These are phyloP conservation scores for Aporophyla lueneburgensis DNA, from an alignment of 2,888 invertebrate species.

Conservation along the genomic window DNA sequence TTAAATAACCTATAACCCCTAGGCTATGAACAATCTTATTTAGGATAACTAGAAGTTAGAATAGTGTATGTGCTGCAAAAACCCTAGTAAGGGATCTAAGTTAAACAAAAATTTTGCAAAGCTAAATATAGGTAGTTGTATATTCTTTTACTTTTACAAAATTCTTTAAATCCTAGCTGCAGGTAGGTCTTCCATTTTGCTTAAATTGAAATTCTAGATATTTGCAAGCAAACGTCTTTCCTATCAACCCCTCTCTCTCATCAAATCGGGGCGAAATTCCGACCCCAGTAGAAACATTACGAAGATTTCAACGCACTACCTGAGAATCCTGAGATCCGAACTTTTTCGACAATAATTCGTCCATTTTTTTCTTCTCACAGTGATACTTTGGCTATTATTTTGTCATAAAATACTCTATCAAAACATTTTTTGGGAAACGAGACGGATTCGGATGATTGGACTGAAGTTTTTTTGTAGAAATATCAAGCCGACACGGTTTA, in stretches of 20 bases:
- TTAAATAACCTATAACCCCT: too few species aligned
- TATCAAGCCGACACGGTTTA: slow-evolving; percentile 55
- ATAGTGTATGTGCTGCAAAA: too few species aligned
- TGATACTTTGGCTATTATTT: slow-evolving; percentile 81
- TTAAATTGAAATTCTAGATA: not conserved
- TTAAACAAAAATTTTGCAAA: too few species aligned
- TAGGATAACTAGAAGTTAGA: too few species aligned
- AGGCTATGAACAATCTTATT: too few species aligned
- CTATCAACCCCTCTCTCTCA: not conserved
- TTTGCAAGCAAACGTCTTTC: not conserved
- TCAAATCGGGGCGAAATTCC: slow-evolving; percentile 45
- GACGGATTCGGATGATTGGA: slow-evolving; percentile 59
- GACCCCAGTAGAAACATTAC: slow-evolving; percentile 70
- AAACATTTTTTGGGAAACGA: slow-evolving; percentile 67
- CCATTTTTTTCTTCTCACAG: slow-evolving; percentile 67
- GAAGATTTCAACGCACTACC: slow-evolving; percentile 71
- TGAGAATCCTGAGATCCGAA: slow-evolving; percentile 61
- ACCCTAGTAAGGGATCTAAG: too few species aligned
- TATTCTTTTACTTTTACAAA: too few species aligned
- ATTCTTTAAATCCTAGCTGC: too few species aligned
- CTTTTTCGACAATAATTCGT: slow-evolving; percentile 65
- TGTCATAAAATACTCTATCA: slow-evolving; percentile 85
- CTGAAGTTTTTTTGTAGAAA: slow-evolving; percentile 49
- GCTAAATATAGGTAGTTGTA: too few species aligned
- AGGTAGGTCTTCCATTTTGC: too few species aligned